phyloP scores from a whole-genome alignment of 2,113 vertebrate species.

The Pitta sordida region DNA sequence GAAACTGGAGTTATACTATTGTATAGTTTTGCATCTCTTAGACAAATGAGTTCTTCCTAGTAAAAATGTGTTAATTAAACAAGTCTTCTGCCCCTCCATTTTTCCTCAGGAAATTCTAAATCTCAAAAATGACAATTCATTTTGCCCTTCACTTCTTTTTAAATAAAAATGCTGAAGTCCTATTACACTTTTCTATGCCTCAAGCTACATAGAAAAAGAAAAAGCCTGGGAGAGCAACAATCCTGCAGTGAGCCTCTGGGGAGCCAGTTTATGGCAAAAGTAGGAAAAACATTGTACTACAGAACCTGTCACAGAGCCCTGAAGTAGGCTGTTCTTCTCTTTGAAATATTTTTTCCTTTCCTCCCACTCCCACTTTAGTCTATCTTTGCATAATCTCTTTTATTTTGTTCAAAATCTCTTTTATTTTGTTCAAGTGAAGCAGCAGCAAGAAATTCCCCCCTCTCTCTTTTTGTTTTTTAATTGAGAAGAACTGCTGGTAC shows the following conservation, averaged over 20 bases:
- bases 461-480: neutral
- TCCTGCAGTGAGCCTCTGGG: neutral
- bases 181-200: neutral
- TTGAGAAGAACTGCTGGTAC: conserved; percentile 4
- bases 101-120: neutral
- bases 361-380: neutral
- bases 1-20: neutral
- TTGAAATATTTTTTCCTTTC: conserved; percentile 25
- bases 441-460: neutral
- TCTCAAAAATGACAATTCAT: neutral
- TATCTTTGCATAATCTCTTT: conserved; percentile 45
- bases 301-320: neutral
- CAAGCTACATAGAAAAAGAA: neutral
- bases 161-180: neutral
- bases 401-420: conserved; percentile 44
- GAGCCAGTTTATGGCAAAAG: neutral
- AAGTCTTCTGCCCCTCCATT: neutral
- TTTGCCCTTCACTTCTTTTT: neutral
- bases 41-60: neutral
- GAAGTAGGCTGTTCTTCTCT: neutral
- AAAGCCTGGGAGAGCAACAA: neutral
- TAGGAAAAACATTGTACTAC: neutral
- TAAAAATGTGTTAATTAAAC: neutral
- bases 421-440: conserved; percentile 46
- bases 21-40: neutral